Conservation (phyloP, 2,797 vertebrate species). For the Philypnodon macrostomus region DNA sequence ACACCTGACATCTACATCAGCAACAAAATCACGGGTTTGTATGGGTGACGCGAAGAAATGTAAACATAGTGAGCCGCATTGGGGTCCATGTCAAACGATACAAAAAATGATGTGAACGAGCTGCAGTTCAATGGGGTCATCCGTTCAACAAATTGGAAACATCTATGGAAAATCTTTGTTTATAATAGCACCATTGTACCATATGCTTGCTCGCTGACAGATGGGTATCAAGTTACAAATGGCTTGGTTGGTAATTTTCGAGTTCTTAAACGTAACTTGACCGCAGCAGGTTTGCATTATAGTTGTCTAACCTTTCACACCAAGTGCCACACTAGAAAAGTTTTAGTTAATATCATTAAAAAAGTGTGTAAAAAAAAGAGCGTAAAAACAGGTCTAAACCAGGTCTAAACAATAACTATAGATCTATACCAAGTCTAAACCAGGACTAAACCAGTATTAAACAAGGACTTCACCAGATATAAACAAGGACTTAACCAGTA, state of each 20-base stretch:
- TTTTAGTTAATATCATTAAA: too few species aligned
- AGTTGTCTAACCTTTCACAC: background rate
- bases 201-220: conserved; percentile 12
- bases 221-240: conserved; percentile 36
- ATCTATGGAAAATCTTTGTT: conserved; percentile 30
- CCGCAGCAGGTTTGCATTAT: conserved; percentile 34
- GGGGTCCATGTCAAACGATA: conserved; percentile 35
- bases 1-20: conserved; percentile 35
- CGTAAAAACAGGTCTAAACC: background rate
- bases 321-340: too few species aligned
- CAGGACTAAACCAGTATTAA: conserved; percentile 1
- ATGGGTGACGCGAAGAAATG: conserved; percentile 35
- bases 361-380: too few species aligned
- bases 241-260: conserved; percentile 33
- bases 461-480: background rate
- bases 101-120: conserved; percentile 27
- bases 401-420: too few species aligned
- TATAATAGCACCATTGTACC: conserved; percentile 36
- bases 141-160: conserved; percentile 41
- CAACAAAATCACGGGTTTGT: conserved; percentile 15
- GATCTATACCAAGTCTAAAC: background rate
- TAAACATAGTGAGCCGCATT: conserved; percentile 61
- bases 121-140: conserved; percentile 36
- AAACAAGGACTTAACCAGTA: too few species aligned
- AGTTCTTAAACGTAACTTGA: conserved; percentile 13